Evolutionary conservation across 1,140 invertebrate species (phyloP).

Genomic region (Watersipora subatra): DNA sequence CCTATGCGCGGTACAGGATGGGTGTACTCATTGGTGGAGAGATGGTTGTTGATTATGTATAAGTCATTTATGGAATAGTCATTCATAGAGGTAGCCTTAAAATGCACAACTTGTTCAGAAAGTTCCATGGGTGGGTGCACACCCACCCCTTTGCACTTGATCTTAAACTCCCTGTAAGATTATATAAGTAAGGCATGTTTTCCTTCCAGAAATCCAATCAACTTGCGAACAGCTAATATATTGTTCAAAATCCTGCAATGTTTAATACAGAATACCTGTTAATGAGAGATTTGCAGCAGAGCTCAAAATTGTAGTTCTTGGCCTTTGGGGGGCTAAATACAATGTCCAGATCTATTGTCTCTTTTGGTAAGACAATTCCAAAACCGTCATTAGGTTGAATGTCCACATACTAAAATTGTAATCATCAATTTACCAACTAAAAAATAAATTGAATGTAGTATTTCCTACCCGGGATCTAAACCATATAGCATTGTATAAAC

Average conservation of each 20-base stretch:
- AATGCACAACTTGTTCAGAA: slow-evolving; percentile 35
- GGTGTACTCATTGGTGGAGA: slow-evolving; percentile 32
- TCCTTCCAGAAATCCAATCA: background rate
- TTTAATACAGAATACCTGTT: no score
- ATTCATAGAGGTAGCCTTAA: slow-evolving; percentile 32
- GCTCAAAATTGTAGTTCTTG: slow-evolving; percentile 33
- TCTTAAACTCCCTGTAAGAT: slow-evolving; percentile 34
- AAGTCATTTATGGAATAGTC: slow-evolving; percentile 27
- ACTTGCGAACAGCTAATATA: no score
- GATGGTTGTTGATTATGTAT: slow-evolving; percentile 34
- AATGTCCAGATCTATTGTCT: slow-evolving; percentile 35
- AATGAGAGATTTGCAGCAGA: slow-evolving; percentile 35
- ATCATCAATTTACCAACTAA: no score
- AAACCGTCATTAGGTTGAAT: slow-evolving; percentile 42
- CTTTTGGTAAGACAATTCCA: slow-evolving; percentile 36
- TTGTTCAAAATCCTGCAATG: no score
- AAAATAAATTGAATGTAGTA: background rate
- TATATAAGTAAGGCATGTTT: slow-evolving; percentile 4
- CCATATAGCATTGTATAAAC: no score
- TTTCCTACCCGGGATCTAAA: background rate
- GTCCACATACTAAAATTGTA: slow-evolving; percentile 36
- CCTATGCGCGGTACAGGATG: slow-evolving; percentile 39
- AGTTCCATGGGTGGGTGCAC: slow-evolving; percentile 36
- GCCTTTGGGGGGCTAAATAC: slow-evolving; percentile 38
- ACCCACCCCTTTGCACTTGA: slow-evolving; percentile 34